These are phyloP conservation scores for Lonchura striata DNA, from an alignment of 2,113 vertebrate genomes.

Conservation along the genomic window DNA sequence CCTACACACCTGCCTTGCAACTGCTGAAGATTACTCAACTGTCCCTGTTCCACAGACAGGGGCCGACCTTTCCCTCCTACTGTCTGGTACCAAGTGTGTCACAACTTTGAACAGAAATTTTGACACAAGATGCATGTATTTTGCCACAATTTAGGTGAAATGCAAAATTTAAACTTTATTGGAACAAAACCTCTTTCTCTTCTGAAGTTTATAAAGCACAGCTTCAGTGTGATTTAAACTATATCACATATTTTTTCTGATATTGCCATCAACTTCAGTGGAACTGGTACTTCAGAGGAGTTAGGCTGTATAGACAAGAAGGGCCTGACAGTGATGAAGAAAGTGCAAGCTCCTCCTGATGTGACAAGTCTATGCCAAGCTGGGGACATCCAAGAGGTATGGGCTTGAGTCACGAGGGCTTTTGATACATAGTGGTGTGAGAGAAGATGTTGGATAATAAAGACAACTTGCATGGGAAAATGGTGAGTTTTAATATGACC, in stretches of 20 bases:
- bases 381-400: neutral
- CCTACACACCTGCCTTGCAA: neutral
- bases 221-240: neutral
- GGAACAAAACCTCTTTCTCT: neutral
- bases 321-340: neutral
- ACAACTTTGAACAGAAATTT: slow-evolving; percentile 24
- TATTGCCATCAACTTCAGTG: neutral
- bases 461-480: neutral
- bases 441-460: neutral
- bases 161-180: neutral
- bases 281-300: neutral
- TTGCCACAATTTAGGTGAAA: neutral
- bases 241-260: neutral
- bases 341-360: neutral
- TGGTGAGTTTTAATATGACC: neutral
- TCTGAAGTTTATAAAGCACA: neutral
- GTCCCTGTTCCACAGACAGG: neutral
- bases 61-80: slow-evolving; percentile 1
- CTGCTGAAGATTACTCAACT: neutral
- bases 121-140: neutral
- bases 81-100: slow-evolving; percentile 11
- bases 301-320: neutral
- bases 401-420: neutral
- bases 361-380: neutral
- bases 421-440: neutral